Evolutionary conservation across 1,140 invertebrate species (phyloP).

Genomic region (Brachionus sp.): DNA sequence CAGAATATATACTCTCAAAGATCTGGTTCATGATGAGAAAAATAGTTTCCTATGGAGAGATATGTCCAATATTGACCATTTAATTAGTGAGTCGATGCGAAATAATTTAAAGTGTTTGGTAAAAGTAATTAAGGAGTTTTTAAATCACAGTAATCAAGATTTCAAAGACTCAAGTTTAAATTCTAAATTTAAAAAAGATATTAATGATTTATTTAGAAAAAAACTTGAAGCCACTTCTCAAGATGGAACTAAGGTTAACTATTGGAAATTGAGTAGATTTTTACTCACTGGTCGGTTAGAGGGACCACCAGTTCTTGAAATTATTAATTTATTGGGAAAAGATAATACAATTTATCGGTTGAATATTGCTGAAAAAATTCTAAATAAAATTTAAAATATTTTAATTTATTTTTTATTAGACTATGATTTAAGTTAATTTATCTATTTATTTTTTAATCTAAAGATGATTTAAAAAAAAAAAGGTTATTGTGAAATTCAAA

Average conservation of each 20-base stretch:
- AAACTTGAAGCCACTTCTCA: not conserved
- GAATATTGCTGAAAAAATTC: constrained; percentile 41
- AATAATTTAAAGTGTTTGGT: not conserved
- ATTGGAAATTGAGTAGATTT: constrained; percentile 38
- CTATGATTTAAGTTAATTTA: too few relatives aligned
- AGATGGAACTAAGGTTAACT: not conserved
- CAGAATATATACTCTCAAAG: constrained; percentile 6
- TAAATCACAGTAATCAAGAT: not conserved
- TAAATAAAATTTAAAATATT: constrained; percentile 20
- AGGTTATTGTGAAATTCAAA: too few relatives aligned
- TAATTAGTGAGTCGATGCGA: not conserved
- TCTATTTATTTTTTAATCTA: too few relatives aligned
- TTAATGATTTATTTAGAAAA: constrained; percentile 6
- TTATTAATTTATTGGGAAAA: constrained; percentile 33
- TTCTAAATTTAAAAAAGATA: constrained; percentile 14
- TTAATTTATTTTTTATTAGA: not conserved
- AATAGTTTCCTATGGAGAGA: constrained; percentile 35
- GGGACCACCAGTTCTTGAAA: constrained; percentile 29
- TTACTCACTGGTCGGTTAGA: constrained; percentile 24
- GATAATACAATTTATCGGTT: constrained; percentile 8
- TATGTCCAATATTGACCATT: not conserved
- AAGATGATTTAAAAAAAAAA: too few relatives aligned
- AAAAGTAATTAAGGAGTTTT: not conserved
- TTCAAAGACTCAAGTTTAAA: not conserved
- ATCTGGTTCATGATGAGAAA: constrained; percentile 34